These are phyloP conservation scores for Gambusia affinis DNA, from an alignment of 2,113 vertebrate genomes.

Conservation along the genomic window DNA sequence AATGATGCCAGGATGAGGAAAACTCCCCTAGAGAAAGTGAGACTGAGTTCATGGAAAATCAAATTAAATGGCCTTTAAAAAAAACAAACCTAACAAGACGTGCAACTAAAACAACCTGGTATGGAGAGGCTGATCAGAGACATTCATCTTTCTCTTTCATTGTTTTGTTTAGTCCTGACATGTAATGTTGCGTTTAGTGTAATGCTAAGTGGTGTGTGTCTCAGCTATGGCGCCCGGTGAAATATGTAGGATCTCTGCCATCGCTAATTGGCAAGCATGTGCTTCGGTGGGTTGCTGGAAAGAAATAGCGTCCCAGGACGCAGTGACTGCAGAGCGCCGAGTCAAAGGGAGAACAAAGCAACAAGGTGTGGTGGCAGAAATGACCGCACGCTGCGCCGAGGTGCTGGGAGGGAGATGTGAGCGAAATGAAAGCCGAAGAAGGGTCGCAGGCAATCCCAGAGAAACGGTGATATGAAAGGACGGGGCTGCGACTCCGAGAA, in stretches of 20 bases:
- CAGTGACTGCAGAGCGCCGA: neutral
- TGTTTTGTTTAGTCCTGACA: neutral
- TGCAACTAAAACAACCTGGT: neutral
- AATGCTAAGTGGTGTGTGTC: neutral
- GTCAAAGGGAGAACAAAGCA: conserved; percentile 29
- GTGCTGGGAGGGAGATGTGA: conserved; percentile 52
- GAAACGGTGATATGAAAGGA: conserved; percentile 49
- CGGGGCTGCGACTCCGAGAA: conserved; percentile 10
- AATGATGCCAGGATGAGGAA: no score
- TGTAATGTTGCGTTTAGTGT: neutral
- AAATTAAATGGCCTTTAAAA: neutral
- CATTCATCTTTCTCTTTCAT: neutral
- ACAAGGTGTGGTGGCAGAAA: conserved; percentile 49
- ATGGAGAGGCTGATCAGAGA: neutral
- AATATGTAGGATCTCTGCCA: neutral
- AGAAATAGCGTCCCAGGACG: neutral
- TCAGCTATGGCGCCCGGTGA: neutral
- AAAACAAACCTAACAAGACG: neutral
- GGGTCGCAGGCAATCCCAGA: conserved; percentile 72
- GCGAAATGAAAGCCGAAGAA: conserved; percentile 62
- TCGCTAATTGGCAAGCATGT: neutral
- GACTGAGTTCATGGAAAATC: neutral
- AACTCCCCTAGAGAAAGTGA: no score
- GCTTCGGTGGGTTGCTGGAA: neutral
- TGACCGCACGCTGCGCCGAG: conserved; percentile 57